A percentile compares a stretch with the other conserved stretches of the same genome.
These are phyloP conservation scores for Cephus rjabovi DNA, from an alignment of 2,888 invertebrate genomes.

Conservation along the genomic window DNA sequence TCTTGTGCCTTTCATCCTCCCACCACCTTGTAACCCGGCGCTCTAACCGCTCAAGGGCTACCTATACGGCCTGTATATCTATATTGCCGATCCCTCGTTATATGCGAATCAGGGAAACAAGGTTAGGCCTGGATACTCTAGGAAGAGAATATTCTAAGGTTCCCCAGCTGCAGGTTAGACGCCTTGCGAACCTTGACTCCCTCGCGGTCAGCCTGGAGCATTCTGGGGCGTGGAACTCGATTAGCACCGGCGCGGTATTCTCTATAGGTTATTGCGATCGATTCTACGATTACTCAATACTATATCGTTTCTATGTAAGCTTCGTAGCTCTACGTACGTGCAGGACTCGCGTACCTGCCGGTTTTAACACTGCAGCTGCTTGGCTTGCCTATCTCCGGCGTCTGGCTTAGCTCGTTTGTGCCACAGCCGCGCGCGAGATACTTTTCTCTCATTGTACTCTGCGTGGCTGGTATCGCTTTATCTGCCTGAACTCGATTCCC, in stretches of 20 bases:
- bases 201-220: not conserved
- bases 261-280: not conserved
- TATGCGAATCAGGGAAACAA: not conserved
- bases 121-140: not conserved
- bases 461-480: not conserved
- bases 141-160: not conserved
- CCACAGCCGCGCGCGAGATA: not conserved
- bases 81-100: not conserved
- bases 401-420: not conserved
- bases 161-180: not conserved
- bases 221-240: not conserved
- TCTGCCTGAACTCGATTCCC: not conserved
- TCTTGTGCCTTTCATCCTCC: not conserved
- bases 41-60: not conserved
- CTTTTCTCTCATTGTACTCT: not conserved
- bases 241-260: not conserved
- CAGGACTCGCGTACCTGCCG: not conserved
- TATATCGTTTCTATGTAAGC: not conserved
- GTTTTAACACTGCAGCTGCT: not conserved
- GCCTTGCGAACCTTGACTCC: not conserved
- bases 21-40: not conserved
- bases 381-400: not conserved
- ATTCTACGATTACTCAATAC: not conserved
- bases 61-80: not conserved
- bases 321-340: not conserved